These are phyloP conservation scores for Xanthia icteritia DNA, from an alignment of 2,888 invertebrate genomes.

Conservation along the genomic window DNA sequence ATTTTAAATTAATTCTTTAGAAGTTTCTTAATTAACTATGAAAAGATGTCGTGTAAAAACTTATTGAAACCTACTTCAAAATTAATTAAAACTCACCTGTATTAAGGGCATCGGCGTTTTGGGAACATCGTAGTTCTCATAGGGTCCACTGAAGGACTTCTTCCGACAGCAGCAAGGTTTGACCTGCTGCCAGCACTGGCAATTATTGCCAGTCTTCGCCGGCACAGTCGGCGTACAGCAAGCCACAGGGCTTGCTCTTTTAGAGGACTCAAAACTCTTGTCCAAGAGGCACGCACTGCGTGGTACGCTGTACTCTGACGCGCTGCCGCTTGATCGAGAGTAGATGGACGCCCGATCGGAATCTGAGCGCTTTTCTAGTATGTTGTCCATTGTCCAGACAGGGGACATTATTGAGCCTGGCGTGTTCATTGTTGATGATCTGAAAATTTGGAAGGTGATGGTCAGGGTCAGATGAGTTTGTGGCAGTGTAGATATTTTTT, in stretches of 20 bases:
- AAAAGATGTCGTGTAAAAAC: conserved; percentile 18
- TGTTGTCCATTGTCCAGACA: conserved; percentile 91
- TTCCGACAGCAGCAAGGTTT: conserved; percentile 84
- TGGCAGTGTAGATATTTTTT: too few relatives aligned
- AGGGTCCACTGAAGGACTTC: conserved; percentile 90
- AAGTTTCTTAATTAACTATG: conserved; percentile 28
- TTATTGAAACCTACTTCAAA: neutral
- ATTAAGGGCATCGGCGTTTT: conserved; percentile 91
- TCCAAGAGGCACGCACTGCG: conserved; percentile 84
- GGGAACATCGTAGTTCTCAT: conserved; percentile 95
- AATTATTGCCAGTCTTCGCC: conserved; percentile 85
- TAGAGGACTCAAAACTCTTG: conserved; percentile 89
- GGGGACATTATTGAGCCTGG: conserved; percentile 89
- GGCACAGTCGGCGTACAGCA: conserved; percentile 91
- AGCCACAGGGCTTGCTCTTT: conserved; percentile 83
- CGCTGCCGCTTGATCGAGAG: conserved; percentile 92
- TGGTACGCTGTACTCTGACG: conserved; percentile 92
- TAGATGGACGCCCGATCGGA: conserved; percentile 92
- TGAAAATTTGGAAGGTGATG: conserved; percentile 71
- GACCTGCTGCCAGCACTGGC: conserved; percentile 85
- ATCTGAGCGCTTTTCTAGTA: conserved; percentile 86
- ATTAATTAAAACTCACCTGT: conserved; percentile 76
- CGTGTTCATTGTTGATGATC: conserved; percentile 91
- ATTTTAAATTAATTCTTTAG: conserved; percentile 37
- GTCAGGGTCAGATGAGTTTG: neutral